A percentile compares a stretch with the other conserved stretches of the same genome.
These are phyloP conservation scores for Sinotaia quadrata DNA, from an alignment of 2,888 invertebrate species.

Conservation along the genomic window DNA sequence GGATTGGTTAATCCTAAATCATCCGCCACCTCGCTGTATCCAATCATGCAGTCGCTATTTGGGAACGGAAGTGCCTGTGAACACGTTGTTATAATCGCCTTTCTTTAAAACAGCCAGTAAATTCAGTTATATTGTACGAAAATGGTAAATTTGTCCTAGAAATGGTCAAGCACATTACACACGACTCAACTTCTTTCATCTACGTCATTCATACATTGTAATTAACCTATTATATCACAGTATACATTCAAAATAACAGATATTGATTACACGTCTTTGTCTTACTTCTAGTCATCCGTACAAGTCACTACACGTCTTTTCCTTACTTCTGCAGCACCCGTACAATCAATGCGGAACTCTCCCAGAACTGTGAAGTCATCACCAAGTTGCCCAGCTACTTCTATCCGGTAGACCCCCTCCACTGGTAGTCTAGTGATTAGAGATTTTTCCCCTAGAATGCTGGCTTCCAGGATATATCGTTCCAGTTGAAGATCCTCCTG, in stretches of 20 bases:
- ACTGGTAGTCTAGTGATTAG: constrained; percentile 13
- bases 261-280: background rate
- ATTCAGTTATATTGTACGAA: too few relatives aligned
- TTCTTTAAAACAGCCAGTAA: too few relatives aligned
- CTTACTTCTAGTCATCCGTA: too few relatives aligned
- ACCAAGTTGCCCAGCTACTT: constrained; percentile 8
- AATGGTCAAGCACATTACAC: too few relatives aligned
- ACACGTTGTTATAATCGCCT: too few relatives aligned
- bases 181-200: too few relatives aligned
- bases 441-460: background rate
- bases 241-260: background rate
- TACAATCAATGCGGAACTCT: constrained; percentile 17
- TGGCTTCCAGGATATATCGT: constrained; percentile 9
- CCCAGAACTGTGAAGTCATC: background rate
- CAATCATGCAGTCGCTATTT: background rate
- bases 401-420: constrained; percentile 6
- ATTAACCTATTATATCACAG: too few relatives aligned
- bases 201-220: too few relatives aligned
- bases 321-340: too few relatives aligned
- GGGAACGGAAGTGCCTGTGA: constrained; percentile 18
- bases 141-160: too few relatives aligned
- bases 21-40: background rate
- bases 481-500: constrained; percentile 5
- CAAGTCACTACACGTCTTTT: too few relatives aligned
- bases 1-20: background rate